Conservation (phyloP, 2,888 invertebrate genomes). For the Thymelicus lineola region DNA sequence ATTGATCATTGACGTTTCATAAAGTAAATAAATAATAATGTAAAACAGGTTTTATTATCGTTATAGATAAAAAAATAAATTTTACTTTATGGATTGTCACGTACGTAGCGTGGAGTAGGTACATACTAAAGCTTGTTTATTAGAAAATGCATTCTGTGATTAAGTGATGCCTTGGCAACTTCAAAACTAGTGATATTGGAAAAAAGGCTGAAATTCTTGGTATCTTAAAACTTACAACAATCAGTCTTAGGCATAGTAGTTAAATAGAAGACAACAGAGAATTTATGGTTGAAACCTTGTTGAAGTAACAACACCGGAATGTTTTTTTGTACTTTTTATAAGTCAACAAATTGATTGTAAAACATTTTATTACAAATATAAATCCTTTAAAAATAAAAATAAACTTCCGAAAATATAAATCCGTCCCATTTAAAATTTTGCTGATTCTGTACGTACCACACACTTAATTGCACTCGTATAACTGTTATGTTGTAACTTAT, state of each 20-base stretch:
- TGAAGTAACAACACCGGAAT: slow-evolving; percentile 20
- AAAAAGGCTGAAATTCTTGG: slow-evolving; percentile 55
- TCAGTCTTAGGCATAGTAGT: slow-evolving; percentile 53
- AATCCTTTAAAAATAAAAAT: too few relatives aligned
- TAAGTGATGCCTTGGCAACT: slow-evolving; percentile 71
- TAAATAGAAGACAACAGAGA: slow-evolving; percentile 47
- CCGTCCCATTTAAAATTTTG: slow-evolving; percentile 62
- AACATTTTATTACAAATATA: background rate
- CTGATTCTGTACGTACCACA: slow-evolving; percentile 14
- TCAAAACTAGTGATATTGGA: slow-evolving; percentile 63
- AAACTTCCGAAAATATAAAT: slow-evolving; percentile 47
- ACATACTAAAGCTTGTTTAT: slow-evolving; percentile 48
- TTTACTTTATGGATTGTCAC: slow-evolving; percentile 50
- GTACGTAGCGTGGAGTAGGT: slow-evolving; percentile 36
- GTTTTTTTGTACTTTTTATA: slow-evolving; percentile 26
- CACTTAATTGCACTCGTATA: slow-evolving; percentile 47
- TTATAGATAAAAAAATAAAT: slow-evolving; percentile 40
- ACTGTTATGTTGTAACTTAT: slow-evolving; percentile 63
- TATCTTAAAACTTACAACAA: slow-evolving; percentile 40
- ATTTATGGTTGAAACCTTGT: slow-evolving; percentile 28
- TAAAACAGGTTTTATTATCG: slow-evolving; percentile 40
- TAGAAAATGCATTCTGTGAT: slow-evolving; percentile 74
- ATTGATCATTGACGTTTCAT: slow-evolving; percentile 40
- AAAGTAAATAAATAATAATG: slow-evolving; percentile 24
- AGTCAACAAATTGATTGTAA: slow-evolving; percentile 2